phyloP scores from a whole-genome alignment of 92 coral and sea anemone genomes.

The Heliopora coerulea region DNA sequence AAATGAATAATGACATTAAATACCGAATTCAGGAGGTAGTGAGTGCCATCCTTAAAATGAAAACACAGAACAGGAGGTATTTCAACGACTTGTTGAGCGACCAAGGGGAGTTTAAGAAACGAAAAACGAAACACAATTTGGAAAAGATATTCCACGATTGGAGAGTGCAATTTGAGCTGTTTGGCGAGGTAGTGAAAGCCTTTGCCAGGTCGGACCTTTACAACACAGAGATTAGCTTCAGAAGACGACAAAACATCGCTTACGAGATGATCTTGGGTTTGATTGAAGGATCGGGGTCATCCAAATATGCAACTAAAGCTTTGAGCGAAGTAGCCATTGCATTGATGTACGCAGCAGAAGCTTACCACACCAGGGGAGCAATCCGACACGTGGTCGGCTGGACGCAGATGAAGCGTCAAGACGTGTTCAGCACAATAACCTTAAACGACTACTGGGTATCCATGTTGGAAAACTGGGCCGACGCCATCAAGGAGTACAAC shows the following conservation, averaged over 20 bases:
- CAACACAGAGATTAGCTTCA: not conserved
- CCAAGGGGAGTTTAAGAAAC: conserved; percentile 4
- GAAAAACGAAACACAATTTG: conserved; percentile 6
- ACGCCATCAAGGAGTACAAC: conserved; percentile 40
- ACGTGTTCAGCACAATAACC: conserved; percentile 8
- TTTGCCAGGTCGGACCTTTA: not conserved
- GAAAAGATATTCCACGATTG: not conserved
- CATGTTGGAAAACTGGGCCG: conserved; percentile 63
- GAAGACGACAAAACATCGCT: conserved; percentile 10
- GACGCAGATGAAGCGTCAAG: conserved; percentile 59
- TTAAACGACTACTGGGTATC: conserved; percentile 49
- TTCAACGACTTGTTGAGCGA: conserved; percentile 30
- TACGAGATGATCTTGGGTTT: conserved; percentile 6
- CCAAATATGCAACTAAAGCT: conserved; percentile 1
- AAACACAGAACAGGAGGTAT: conserved; percentile 52
- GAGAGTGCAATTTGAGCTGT: not conserved
- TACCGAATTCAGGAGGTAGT: conserved; percentile 63
- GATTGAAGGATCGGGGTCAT: not conserved
- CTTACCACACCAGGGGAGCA: conserved; percentile 75
- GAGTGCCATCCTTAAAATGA: conserved; percentile 61
- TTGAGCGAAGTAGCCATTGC: conserved; percentile 46
- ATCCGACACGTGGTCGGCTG: conserved; percentile 73
- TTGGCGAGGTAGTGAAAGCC: not conserved
- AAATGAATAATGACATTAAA: conserved; percentile 9
- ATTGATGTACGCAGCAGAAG: conserved; percentile 72